Evolutionary conservation across 2,888 invertebrate genomes (phyloP), one percentile per base, ranked within the genome.

Genomic region (Hydrotaea diabolus): DNA sequence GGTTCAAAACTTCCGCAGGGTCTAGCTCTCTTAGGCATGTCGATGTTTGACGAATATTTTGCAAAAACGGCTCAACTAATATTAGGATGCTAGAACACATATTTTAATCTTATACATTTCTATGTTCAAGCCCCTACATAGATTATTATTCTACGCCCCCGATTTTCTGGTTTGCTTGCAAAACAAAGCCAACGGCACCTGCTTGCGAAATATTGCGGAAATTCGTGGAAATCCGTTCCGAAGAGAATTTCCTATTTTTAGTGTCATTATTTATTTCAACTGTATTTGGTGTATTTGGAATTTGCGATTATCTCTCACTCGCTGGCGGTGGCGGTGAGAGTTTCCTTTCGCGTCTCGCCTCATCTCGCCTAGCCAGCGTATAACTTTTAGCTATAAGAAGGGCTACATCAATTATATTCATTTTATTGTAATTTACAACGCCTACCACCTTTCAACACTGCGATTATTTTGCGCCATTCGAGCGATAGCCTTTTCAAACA

Each of bases 391-490:
- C 36, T 5, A 36, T 75, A 69, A 72, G 76, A 76, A 73, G 82
- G 79, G 82, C 76, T 85, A 85, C 85, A 85, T 85, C 85, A 85
- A 85, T 85, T 85, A 85, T 85, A 85, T 85, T 80, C 85, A 85
- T 85, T 85, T 85, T 85, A 85, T 85, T 85, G 85, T 85, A 85
- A 85, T 85, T 85, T 85, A 85, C 85, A 85, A 85, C 85, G 85
- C 85, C 85, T 85, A 85, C 85, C 85, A 85, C 77, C 85, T 85
- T 85, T 85, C 85, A 85, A 82, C 85, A 43, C 69, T 69, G 82
- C 85, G 85, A 85, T 85, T 82, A 85, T 82, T 84, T 79, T 73
- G 77, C 62, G 79, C 62, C 69, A 79, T 82, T 77, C 77, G 57
- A 77, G 72, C 74, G 82, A 85, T 85, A 85, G 85, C 82, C 79